Percentiles rank a stretch among this genome's conserved stretches.
These are phyloP conservation scores for Clepsis dumicolana DNA, from an alignment of 2,888 invertebrate species.

Conservation along the genomic window DNA sequence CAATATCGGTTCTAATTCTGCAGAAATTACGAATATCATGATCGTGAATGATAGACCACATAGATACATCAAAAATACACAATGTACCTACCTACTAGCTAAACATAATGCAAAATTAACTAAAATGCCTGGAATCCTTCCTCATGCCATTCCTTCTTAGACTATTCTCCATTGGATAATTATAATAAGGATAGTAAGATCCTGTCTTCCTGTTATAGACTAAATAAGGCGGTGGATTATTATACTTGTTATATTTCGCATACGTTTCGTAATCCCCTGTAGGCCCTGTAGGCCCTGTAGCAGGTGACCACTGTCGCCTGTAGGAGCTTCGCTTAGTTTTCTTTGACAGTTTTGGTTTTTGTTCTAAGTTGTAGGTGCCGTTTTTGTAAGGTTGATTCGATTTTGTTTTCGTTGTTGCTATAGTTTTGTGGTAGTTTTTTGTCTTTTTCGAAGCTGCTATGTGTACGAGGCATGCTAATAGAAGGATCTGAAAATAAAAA, in stretches of 20 bases:
- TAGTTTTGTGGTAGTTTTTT: conserved; percentile 23
- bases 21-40: neutral
- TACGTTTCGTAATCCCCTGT: conserved; percentile 43
- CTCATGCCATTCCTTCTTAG: conserved; percentile 48
- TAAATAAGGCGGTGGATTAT: conserved; percentile 70
- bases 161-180: conserved; percentile 61
- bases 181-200: conserved; percentile 74
- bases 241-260: conserved; percentile 45
- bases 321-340: conserved; percentile 58
- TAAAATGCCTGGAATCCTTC: conserved; percentile 1
- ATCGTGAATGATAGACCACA: too few species aligned
- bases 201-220: conserved; percentile 73
- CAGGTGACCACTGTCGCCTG: conserved; percentile 45
- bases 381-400: conserved; percentile 18
- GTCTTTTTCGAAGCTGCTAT: conserved; percentile 42
- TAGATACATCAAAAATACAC: too few species aligned
- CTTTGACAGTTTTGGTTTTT: conserved; percentile 44
- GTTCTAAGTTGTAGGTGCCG: conserved; percentile 9
- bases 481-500: conserved; percentile 51
- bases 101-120: too few species aligned
- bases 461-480: conserved; percentile 49
- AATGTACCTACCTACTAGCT: too few species aligned
- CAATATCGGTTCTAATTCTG: neutral
- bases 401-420: conserved; percentile 14
- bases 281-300: too few species aligned